Percentiles rank a stretch among this genome's conserved stretches.
Conservation (phyloP, 2,797 vertebrate species). For the Pangasius sanitwongsei region DNA sequence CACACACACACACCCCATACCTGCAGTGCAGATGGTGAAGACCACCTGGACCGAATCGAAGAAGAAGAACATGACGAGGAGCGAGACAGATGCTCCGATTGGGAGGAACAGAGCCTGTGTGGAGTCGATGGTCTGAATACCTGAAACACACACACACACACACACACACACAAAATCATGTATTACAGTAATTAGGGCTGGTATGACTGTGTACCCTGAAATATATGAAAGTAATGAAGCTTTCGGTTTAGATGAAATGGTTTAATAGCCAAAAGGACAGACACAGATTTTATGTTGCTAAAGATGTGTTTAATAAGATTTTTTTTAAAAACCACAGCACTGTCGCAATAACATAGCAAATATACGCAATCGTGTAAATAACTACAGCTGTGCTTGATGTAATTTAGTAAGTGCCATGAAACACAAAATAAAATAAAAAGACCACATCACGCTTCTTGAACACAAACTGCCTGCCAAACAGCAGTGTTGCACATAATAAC, state of each 20-base stretch:
- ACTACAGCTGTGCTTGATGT: too few species aligned
- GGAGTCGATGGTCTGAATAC: slow-evolving; percentile 99
- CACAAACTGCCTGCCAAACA: too few species aligned
- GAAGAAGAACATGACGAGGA: slow-evolving; percentile 99
- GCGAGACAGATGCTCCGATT: slow-evolving; percentile 96
- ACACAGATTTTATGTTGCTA: neutral
- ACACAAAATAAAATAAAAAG: too few species aligned
- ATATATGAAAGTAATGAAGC: neutral
- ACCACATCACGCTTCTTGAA: too few species aligned
- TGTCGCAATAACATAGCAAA: too few species aligned
- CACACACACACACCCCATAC: slow-evolving; percentile 64
- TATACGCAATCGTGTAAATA: too few species aligned
- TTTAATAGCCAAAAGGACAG: neutral
- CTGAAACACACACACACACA: slow-evolving; percentile 67
- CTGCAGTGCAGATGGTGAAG: slow-evolving; percentile 99
- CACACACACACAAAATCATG: neutral
- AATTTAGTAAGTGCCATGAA: too few species aligned
- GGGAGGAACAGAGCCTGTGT: slow-evolving; percentile 98
- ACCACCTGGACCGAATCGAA: slow-evolving; percentile 99
- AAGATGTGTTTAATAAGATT: neutral
- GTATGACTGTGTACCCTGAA: neutral
- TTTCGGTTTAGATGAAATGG: neutral
- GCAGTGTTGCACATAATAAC: too few species aligned
- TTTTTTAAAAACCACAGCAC: neutral
- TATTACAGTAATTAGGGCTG: neutral